Conservation (phyloP, 2,113 vertebrate species). For the Acanthochromis polyacanthus region DNA sequence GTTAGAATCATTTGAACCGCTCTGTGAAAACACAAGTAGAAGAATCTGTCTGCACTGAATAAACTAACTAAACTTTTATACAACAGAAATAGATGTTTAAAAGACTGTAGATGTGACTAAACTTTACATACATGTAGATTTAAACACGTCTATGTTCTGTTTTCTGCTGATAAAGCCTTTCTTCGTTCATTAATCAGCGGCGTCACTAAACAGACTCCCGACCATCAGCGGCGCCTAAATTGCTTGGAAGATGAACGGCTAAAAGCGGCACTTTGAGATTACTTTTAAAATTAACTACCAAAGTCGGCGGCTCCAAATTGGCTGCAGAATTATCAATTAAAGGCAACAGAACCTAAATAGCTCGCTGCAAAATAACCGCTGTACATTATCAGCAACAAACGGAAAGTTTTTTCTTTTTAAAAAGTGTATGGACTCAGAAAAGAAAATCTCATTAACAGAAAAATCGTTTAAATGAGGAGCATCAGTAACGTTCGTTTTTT, state of each 20-base stretch:
- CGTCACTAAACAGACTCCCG: constrained; percentile 44
- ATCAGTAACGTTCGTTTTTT: too few species aligned
- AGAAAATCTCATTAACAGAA: too few species aligned
- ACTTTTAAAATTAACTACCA: constrained; percentile 69
- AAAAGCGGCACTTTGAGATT: constrained; percentile 63
- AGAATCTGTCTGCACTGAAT: too few species aligned
- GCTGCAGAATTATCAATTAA: constrained; percentile 66
- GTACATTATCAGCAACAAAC: constrained; percentile 32
- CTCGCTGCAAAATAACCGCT: neutral
- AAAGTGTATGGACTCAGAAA: constrained; percentile 11
- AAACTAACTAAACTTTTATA: too few species aligned
- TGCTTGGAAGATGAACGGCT: constrained; percentile 57
- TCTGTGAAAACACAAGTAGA: neutral
- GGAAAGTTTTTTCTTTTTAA: neutral
- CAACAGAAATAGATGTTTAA: neutral
- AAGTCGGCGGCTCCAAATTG: constrained; percentile 58
- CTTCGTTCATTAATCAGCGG: constrained; percentile 34
- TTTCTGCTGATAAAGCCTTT: constrained; percentile 4
- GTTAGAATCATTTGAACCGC: neutral
- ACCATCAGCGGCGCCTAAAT: constrained; percentile 40
- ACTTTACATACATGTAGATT: neutral
- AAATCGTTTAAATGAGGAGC: too few species aligned
- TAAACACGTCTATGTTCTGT: too few species aligned
- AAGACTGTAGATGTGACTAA: neutral
- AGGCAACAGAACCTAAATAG: constrained; percentile 36